phyloP scores from a whole-genome alignment of 2,888 invertebrate genomes.

The Diplazon laetatorius region DNA sequence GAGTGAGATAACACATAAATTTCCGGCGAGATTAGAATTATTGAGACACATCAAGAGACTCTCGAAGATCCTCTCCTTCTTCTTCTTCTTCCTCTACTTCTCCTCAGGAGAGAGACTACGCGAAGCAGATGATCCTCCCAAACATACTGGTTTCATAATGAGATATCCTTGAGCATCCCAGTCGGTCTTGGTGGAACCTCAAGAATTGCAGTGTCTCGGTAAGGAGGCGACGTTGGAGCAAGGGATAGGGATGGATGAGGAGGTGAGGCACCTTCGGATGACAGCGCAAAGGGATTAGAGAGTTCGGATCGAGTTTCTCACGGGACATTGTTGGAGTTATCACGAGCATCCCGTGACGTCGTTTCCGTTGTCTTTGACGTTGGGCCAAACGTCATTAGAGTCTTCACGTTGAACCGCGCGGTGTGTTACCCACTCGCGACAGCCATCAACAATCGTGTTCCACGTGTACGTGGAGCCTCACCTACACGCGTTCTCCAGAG shows the following conservation, averaged over 20 bases:
- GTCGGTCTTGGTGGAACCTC: constrained; percentile 46
- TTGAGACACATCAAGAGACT: neutral
- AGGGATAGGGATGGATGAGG: constrained; percentile 17
- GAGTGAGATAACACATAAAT: neutral
- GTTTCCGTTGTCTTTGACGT: constrained; percentile 55
- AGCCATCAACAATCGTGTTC: constrained; percentile 12
- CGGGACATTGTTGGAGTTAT: constrained; percentile 42
- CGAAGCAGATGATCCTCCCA: constrained; percentile 30
- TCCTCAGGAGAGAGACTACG: neutral
- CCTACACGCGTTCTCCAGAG: constrained; percentile 22
- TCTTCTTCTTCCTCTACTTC: too few relatives aligned
- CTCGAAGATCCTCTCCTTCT: neutral
- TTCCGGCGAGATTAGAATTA: neutral
- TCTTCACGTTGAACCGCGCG: constrained; percentile 6
- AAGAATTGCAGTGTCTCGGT: constrained; percentile 42
- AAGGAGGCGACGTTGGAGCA: constrained; percentile 10
- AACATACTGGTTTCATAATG: constrained; percentile 42
- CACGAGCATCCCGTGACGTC: constrained; percentile 37
- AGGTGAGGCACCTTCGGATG: constrained; percentile 17
- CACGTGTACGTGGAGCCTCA: constrained; percentile 4
- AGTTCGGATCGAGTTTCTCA: constrained; percentile 54
- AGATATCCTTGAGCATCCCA: constrained; percentile 50
- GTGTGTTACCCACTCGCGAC: constrained; percentile 34
- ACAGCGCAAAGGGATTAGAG: constrained; percentile 45
- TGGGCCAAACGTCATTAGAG: constrained; percentile 50